phyloP scores from a whole-genome alignment of 2,113 vertebrate species.

The Hippolais icterina region DNA sequence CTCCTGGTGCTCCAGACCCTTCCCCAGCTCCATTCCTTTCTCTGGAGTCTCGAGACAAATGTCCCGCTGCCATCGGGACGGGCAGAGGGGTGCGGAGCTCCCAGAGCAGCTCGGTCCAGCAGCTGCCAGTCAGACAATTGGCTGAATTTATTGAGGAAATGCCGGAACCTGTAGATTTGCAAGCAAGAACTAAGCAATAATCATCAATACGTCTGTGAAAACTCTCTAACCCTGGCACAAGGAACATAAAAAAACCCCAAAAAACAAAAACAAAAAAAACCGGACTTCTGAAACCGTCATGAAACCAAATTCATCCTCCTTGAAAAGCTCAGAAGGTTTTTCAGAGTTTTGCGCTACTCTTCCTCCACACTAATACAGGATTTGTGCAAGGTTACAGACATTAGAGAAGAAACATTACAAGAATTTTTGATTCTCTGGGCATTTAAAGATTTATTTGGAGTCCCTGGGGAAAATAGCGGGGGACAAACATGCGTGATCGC shows the following conservation, averaged over 20 bases:
- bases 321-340: neutral
- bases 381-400: neutral
- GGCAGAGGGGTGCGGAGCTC: neutral
- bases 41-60: neutral
- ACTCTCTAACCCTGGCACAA: neutral
- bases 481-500: neutral
- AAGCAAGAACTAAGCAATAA: slow-evolving; percentile 21
- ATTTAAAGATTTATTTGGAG: neutral
- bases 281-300: neutral
- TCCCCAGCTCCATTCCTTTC: neutral
- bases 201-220: neutral
- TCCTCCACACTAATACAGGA: neutral
- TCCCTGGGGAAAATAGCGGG: neutral
- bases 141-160: slow-evolving; percentile 82
- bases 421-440: neutral
- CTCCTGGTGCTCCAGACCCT: neutral
- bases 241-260: neutral
- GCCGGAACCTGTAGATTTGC: slow-evolving; percentile 44
- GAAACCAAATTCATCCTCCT: neutral
- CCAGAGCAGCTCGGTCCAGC: neutral
- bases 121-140: slow-evolving; percentile 86
- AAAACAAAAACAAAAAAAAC: too few species aligned
- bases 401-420: neutral
- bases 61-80: neutral
- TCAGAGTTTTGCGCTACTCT: neutral